phyloP scores from a whole-genome alignment of 30 jellyfish, hydroid and myxozoan species.

The Turritopsis rubra region DNA sequence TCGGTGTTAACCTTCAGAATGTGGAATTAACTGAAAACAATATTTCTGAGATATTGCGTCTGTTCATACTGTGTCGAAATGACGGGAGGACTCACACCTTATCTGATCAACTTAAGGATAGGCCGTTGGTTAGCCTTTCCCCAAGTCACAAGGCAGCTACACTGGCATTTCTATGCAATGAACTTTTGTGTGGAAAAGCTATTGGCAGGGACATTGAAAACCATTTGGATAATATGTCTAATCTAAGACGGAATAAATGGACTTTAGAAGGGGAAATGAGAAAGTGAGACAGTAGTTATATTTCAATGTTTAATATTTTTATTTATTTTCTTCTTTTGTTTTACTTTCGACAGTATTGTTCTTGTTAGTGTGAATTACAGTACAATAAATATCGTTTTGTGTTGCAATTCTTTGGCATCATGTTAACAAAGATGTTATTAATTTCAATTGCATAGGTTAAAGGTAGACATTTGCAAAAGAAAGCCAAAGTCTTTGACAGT shows the following conservation, averaged over 20 bases:
- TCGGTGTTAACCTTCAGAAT: constrained; percentile 65
- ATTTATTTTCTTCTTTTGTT: too few relatives aligned
- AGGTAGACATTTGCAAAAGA: constrained; percentile 63
- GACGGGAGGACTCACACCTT: constrained; percentile 55
- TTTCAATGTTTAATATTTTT: neutral
- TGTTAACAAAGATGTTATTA: neutral
- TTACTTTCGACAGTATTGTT: too few relatives aligned
- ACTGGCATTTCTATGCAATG: constrained; percentile 93
- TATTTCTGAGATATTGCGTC: constrained; percentile 81
- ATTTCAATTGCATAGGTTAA: constrained; percentile 40
- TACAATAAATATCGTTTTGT: too few relatives aligned
- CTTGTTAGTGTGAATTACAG: too few relatives aligned
- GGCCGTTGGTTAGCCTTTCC: constrained; percentile 77
- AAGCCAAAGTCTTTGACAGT: constrained; percentile 29
- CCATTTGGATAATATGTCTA: constrained; percentile 85
- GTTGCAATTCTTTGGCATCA: too few relatives aligned
- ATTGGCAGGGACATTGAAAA: constrained; percentile 93
- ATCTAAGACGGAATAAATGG: constrained; percentile 93
- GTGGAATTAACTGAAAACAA: constrained; percentile 76
- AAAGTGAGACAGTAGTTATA: constrained; percentile 45
- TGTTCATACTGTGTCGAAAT: constrained; percentile 66
- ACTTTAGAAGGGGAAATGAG: constrained; percentile 90
- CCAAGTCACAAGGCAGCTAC: constrained; percentile 71
- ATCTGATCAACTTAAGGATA: constrained; percentile 44
- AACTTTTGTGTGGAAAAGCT: constrained; percentile 79